A percentile compares a stretch with the other conserved stretches of the same genome.
phyloP scores from a whole-genome alignment of 2,888 invertebrate genomes.

The Agrilus mali region DNA sequence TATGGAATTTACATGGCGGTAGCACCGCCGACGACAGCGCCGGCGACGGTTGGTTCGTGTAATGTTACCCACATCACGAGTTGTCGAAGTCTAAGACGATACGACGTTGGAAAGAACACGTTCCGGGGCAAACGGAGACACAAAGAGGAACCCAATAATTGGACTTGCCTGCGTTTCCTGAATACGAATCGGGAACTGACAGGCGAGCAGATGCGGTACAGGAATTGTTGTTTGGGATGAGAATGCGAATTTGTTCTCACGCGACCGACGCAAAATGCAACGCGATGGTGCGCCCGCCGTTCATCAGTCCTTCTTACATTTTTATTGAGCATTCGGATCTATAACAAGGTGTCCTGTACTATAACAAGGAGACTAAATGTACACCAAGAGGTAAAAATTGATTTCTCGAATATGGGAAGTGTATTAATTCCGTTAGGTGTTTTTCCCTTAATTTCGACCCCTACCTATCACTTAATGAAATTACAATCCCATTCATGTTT shows the following conservation, averaged over 20 bases:
- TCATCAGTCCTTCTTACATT: no score
- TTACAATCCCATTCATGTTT: no score
- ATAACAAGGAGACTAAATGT: no score
- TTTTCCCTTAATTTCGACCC: no score
- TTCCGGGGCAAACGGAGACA: conserved; percentile 15
- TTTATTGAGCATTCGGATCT: no score
- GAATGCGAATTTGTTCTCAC: conserved; percentile 18
- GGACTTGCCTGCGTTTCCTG: conserved; percentile 24
- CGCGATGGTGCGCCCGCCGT: no score
- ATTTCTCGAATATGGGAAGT: no score
- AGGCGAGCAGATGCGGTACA: conserved; percentile 21
- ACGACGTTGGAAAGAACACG: conserved; percentile 10
- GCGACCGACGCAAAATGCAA: background rate
- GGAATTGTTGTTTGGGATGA: conserved; percentile 18
- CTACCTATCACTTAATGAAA: no score
- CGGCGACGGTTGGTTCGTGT: background rate
- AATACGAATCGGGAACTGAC: conserved; percentile 24
- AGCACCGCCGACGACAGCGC: background rate
- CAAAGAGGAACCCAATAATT: conserved; percentile 26
- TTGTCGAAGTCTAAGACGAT: conserved; percentile 16
- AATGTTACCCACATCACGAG: conserved; percentile 17
- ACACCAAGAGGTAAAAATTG: no score
- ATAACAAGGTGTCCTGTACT: no score
- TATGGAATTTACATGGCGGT: conserved; percentile 4
- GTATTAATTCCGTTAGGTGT: no score